Evolutionary conservation across 2,113 vertebrate genomes (phyloP).

Genomic region (Phylloscopus trochiloides): DNA sequence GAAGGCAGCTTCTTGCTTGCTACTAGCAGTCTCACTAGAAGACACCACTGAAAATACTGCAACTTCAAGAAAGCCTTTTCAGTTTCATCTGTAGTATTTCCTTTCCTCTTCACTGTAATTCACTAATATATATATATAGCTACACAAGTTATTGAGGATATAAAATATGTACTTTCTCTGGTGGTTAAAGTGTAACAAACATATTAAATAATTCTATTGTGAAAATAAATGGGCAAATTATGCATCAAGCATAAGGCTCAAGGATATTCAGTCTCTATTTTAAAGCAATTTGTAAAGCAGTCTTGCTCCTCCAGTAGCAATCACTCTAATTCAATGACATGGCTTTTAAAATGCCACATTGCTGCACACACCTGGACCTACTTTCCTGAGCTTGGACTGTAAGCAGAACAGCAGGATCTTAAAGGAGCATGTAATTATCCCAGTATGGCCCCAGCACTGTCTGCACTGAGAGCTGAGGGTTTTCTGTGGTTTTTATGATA

Average conservation of each 20-base stretch:
- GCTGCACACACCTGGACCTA: background rate
- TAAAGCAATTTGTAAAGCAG: background rate
- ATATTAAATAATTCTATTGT: background rate
- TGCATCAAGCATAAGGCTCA: background rate
- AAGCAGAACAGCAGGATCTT: conserved; percentile 54
- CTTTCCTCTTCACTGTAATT: background rate
- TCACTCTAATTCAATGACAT: conserved; percentile 7
- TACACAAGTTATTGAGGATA: background rate
- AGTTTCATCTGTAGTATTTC: background rate
- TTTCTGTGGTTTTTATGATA: background rate
- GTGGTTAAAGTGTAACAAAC: background rate
- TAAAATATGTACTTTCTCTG: background rate
- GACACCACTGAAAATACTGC: background rate
- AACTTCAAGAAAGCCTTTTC: background rate
- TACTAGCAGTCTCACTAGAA: background rate
- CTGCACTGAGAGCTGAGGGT: background rate
- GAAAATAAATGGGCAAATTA: background rate
- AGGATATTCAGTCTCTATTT: background rate
- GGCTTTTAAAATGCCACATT: background rate
- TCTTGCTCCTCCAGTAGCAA: background rate
- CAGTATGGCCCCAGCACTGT: background rate
- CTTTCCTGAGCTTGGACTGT: background rate
- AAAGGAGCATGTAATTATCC: conserved; percentile 10
- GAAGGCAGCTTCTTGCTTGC: background rate
- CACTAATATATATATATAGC: background rate